Evolutionary conservation across 2,797 vertebrate genomes (phyloP).

Genomic region (Micromesistius poutassou): DNA sequence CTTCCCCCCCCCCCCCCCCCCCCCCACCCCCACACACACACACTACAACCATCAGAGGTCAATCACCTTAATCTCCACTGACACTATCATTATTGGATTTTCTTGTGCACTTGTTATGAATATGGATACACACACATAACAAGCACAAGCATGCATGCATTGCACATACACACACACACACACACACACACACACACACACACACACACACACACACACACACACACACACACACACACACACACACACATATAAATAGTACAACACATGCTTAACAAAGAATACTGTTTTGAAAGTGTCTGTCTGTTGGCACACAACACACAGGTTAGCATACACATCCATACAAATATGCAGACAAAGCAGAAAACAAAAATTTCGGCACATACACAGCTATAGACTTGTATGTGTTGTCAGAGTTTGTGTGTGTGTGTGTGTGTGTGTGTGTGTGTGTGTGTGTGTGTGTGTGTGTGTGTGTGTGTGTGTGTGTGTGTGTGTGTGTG

Average conservation of each 20-base stretch:
- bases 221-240: neutral
- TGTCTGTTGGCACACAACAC: neutral
- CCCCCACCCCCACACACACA: too few relatives aligned
- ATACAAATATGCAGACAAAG: neutral
- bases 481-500: neutral
- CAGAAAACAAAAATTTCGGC: neutral
- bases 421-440: neutral
- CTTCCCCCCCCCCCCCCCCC: neutral
- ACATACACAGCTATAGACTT: neutral
- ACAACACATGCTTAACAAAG: neutral
- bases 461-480: neutral
- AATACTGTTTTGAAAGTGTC: neutral
- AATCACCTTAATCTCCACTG: constrained; percentile 71
- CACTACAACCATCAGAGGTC: constrained; percentile 67
- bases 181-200: too few relatives aligned
- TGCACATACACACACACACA: neutral
- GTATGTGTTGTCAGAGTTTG: neutral
- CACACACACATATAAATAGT: neutral
- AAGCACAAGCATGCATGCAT: neutral
- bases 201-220: neutral
- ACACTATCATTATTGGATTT: constrained; percentile 67
- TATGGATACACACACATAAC: constrained; percentile 58
- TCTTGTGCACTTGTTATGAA: constrained; percentile 63
- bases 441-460: neutral
- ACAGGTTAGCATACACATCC: neutral